phyloP scores from a whole-genome alignment of 1,140 invertebrate genomes.

The Calephelis virginiensis region DNA sequence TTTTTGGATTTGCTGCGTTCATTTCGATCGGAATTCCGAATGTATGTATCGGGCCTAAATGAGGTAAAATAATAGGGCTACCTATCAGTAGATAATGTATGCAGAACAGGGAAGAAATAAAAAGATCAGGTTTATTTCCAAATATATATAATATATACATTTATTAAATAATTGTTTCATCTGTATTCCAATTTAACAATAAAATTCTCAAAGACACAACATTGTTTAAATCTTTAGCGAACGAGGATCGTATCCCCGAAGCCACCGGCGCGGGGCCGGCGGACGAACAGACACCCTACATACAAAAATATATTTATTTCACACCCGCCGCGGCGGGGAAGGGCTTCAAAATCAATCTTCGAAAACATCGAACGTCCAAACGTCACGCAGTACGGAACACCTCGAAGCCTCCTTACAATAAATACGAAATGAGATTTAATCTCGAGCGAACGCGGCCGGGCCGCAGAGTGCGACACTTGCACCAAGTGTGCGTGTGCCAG shows the following conservation, averaged over 20 bases:
- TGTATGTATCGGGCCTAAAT: no score
- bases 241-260: conserved; percentile 57
- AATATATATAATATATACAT: conserved; percentile 78
- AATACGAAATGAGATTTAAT: conserved; percentile 18
- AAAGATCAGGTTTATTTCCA: conserved; percentile 62
- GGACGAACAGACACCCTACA: conserved; percentile 38
- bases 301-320: conserved; percentile 53
- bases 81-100: no score
- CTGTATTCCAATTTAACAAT: conserved; percentile 77
- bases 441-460: not conserved
- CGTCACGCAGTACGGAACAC: conserved; percentile 4
- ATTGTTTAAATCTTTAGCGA: conserved; percentile 68
- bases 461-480: not conserved
- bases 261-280: not conserved
- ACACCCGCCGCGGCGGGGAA: conserved; percentile 13
- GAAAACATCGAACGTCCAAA: conserved; percentile 1
- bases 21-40: no score
- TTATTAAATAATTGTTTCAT: conserved; percentile 77
- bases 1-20: no score
- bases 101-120: conserved; percentile 29
- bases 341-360: conserved; percentile 4
- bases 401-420: conserved; percentile 3
- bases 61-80: no score
- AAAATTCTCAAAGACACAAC: conserved; percentile 77
- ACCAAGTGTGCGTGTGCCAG: not conserved